phyloP scores from a whole-genome alignment of 2,113 vertebrate genomes.

The Psilopogon haemacephalus region DNA sequence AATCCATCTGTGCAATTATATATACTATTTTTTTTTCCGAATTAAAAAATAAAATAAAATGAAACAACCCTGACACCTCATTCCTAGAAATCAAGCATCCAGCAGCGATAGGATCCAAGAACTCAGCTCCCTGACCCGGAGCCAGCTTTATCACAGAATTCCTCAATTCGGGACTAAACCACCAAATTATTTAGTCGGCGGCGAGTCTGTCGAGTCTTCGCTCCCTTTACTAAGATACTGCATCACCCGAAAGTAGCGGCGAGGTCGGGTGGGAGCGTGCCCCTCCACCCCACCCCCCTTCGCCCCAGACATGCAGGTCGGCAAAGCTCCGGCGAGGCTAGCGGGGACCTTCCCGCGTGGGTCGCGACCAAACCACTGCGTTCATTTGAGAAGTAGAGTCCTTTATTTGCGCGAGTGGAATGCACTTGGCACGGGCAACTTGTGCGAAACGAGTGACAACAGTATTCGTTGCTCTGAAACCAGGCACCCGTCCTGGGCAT shows the following conservation, averaged over 20 bases:
- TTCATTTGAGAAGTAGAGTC: not conserved
- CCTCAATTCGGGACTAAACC: not conserved
- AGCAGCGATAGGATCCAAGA: not conserved
- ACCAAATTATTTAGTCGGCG: not conserved
- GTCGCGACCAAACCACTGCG: not conserved
- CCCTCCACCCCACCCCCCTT: not conserved
- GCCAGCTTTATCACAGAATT: not conserved
- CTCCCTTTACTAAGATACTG: not conserved
- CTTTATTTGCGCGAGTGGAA: constrained; percentile 43
- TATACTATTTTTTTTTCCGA: not conserved
- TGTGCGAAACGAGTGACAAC: not conserved
- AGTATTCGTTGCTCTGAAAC: constrained; percentile 21
- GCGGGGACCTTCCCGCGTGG: not conserved
- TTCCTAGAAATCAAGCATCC: not conserved
- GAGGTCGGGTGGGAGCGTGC: not conserved
- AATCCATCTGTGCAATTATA: not conserved
- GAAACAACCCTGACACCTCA: not conserved
- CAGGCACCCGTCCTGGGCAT: not conserved
- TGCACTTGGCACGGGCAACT: constrained; percentile 11
- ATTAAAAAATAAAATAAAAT: not conserved
- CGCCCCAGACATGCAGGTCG: not conserved
- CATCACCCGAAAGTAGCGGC: not conserved
- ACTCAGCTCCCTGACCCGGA: not conserved
- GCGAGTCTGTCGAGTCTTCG: not conserved
- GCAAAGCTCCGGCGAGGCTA: not conserved